These are phyloP conservation scores for Telmatochromis sp. DNA, from an alignment of 2,113 vertebrate genomes.

Conservation along the genomic window DNA sequence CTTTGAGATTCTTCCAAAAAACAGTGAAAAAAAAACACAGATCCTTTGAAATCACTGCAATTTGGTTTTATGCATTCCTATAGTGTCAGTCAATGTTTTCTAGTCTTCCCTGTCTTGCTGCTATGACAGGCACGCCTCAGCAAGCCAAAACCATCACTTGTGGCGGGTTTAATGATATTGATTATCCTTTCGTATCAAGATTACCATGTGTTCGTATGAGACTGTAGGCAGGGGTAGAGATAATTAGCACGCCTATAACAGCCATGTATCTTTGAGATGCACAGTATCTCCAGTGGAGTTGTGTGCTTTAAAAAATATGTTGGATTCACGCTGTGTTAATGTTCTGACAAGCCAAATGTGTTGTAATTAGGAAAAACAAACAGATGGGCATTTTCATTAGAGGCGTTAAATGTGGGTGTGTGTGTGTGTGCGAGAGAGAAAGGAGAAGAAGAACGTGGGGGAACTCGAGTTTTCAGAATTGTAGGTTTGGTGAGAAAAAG, in stretches of 20 bases:
- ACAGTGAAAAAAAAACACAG: not conserved
- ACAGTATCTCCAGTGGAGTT: not conserved
- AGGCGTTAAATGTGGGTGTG: not conserved
- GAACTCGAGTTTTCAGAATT: not conserved
- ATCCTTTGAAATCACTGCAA: not conserved
- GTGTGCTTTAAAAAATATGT: slow-evolving; percentile 18
- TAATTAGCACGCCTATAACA: not conserved
- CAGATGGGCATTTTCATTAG: slow-evolving; percentile 48
- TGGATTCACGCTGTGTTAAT: slow-evolving; percentile 33
- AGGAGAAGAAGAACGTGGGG: not conserved
- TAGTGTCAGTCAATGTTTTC: not conserved
- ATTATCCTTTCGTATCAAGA: not conserved
- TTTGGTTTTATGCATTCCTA: not conserved
- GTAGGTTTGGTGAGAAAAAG: not conserved
- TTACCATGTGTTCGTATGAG: not conserved
- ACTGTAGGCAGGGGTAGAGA: not conserved
- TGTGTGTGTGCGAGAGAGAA: not conserved
- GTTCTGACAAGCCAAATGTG: slow-evolving; percentile 41
- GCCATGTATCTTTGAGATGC: not conserved
- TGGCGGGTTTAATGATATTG: not conserved
- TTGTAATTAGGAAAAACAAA: slow-evolving; percentile 47
- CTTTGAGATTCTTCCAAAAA: not conserved
- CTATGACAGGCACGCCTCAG: not conserved
- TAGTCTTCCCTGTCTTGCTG: not conserved
- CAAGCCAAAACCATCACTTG: not conserved